Evolutionary conservation across 23 tunicate species (phyloP).

Genomic region (Ciona savignyi): DNA sequence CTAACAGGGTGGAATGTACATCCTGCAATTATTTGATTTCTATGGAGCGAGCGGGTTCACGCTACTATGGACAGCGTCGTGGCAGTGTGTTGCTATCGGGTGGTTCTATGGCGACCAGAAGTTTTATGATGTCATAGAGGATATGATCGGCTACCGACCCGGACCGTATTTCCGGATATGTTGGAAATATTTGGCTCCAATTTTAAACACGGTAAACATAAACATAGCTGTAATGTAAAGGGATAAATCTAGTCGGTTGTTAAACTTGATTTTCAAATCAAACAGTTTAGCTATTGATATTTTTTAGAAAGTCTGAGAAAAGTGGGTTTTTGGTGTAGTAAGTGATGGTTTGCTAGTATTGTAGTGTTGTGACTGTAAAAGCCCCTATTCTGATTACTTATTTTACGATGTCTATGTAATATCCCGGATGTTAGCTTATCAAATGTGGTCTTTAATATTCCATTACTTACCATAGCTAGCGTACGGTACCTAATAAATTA

Average conservation of each 20-base stretch:
- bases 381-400: too few species aligned
- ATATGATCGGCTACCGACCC: conserved; percentile 88
- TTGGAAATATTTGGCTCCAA: conserved; percentile 72
- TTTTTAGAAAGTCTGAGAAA: too few species aligned
- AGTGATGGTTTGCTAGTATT: too few species aligned
- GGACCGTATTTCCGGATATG: conserved; percentile 43
- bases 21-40: conserved; percentile 87
- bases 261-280: not conserved
- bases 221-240: too few species aligned
- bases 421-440: too few species aligned
- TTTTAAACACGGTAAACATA: conserved; percentile 53
- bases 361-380: too few species aligned
- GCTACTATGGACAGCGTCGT: conserved; percentile 85
- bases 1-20: conserved; percentile 88
- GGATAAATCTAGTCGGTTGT: too few species aligned
- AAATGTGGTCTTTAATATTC: too few species aligned
- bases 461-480: too few species aligned
- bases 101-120: conserved; percentile 96
- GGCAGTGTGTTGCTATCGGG: conserved; percentile 89
- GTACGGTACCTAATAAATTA: too few species aligned
- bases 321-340: too few species aligned
- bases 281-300: not conserved
- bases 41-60: conserved; percentile 98
- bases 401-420: too few species aligned
- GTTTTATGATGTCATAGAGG: conserved; percentile 59